Conservation (phyloP, 2,113 vertebrate genomes). For the Diphyllodes magnificus region DNA sequence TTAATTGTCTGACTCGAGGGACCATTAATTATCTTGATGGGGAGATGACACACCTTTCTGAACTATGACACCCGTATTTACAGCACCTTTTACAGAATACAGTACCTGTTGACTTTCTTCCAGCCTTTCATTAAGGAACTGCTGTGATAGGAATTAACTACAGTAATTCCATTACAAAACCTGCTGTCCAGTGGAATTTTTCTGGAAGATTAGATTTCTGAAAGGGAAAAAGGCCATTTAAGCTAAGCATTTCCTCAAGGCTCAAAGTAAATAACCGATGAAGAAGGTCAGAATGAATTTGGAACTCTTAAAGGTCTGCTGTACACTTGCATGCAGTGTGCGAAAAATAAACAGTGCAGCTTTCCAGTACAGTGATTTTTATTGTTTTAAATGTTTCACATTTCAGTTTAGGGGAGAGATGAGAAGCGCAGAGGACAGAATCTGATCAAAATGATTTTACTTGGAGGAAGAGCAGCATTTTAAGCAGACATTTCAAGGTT, state of each 20-base stretch:
- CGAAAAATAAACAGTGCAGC: slow-evolving; percentile 34
- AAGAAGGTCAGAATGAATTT: slow-evolving; percentile 64
- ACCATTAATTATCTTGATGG: slow-evolving; percentile 55
- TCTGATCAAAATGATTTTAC: slow-evolving; percentile 25
- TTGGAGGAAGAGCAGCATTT: slow-evolving; percentile 33
- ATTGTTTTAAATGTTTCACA: slow-evolving; percentile 62
- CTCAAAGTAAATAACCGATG: slow-evolving; percentile 47
- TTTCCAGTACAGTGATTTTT: slow-evolving; percentile 62
- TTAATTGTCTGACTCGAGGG: slow-evolving; percentile 55
- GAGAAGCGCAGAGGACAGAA: slow-evolving; percentile 11
- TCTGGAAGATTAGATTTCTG: slow-evolving; percentile 71
- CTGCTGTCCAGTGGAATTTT: slow-evolving; percentile 64
- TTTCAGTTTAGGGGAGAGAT: slow-evolving; percentile 38
- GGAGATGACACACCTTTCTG: slow-evolving; percentile 52
- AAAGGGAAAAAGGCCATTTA: slow-evolving; percentile 58
- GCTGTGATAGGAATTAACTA: slow-evolving; percentile 68
- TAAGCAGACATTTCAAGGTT: slow-evolving; percentile 47
- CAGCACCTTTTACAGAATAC: slow-evolving; percentile 28
- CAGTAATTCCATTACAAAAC: slow-evolving; percentile 65
- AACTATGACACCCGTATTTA: slow-evolving; percentile 40
- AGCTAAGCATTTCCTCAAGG: slow-evolving; percentile 32
- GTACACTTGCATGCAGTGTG: slow-evolving; percentile 21
- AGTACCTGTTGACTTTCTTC: slow-evolving; percentile 65
- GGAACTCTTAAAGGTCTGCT: slow-evolving; percentile 50
- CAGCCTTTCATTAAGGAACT: slow-evolving; percentile 71